Percentiles rank a stretch among this genome's conserved stretches.
Evolutionary conservation across 1,140 invertebrate species (phyloP).

Genomic region (Lepidurus apus): DNA sequence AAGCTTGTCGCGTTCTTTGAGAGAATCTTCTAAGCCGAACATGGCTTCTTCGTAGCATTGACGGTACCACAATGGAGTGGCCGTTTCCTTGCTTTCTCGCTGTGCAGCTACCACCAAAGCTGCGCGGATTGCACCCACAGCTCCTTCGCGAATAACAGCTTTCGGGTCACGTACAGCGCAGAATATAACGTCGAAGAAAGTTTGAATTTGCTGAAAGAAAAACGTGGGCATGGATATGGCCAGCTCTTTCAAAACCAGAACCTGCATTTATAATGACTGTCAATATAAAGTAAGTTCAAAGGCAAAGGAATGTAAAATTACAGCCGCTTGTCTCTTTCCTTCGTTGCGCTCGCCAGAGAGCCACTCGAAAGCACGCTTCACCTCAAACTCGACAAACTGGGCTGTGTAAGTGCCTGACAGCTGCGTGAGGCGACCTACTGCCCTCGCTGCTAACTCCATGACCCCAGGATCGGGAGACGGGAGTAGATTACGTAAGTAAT

Average conservation of each 20-base stretch:
- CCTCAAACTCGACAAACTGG: conserved; percentile 94
- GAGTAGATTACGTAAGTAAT: conserved; percentile 82
- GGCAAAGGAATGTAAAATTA: conserved; percentile 42
- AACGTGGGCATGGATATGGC: conserved; percentile 94
- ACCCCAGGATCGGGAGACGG: conserved; percentile 84
- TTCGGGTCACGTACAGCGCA: conserved; percentile 87
- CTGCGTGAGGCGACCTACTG: conserved; percentile 51
- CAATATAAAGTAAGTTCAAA: neutral
- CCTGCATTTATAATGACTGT: conserved; percentile 43
- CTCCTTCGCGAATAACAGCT: conserved; percentile 82
- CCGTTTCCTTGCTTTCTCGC: conserved; percentile 84
- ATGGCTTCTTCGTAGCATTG: conserved; percentile 86
- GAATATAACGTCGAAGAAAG: conserved; percentile 94
- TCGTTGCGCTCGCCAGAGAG: conserved; percentile 81
- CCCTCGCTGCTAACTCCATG: conserved; percentile 80
- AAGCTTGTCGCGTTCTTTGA: conserved; percentile 60
- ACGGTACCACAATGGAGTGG: conserved; percentile 81
- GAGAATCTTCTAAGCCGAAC: conserved; percentile 67
- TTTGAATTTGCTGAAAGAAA: conserved; percentile 95
- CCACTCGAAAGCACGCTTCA: conserved; percentile 91
- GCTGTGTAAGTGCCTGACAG: conserved; percentile 88
- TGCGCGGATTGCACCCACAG: conserved; percentile 84
- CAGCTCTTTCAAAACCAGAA: conserved; percentile 85
- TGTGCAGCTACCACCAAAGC: conserved; percentile 91
- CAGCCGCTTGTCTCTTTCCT: conserved; percentile 81